phyloP scores from a whole-genome alignment of 1,140 invertebrate species.

The Ruditapes philippinarum region DNA sequence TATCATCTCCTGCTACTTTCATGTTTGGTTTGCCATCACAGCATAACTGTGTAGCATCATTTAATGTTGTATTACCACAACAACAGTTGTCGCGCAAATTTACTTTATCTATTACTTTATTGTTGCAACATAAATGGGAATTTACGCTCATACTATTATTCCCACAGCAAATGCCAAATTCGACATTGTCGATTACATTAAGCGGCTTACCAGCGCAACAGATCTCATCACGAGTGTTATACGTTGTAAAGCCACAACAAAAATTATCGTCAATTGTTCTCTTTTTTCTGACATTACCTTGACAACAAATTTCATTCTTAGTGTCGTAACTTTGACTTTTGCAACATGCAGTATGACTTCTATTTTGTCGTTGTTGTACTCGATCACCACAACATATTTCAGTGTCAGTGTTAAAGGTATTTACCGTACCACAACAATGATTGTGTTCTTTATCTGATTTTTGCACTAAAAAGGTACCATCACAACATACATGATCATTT shows the following conservation, averaged over 20 bases:
- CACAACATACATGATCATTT: conserved; percentile 20
- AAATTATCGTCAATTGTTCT: not conserved
- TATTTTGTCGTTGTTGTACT: not conserved
- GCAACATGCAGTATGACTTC: not conserved
- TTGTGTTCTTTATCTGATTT: not conserved
- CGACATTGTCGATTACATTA: not conserved
- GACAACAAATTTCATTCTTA: conserved; percentile 8
- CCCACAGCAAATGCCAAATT: conserved; percentile 30
- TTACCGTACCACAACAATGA: conserved; percentile 36
- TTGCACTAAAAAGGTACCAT: not conserved
- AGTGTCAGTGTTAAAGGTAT: not conserved
- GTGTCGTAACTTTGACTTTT: conserved; percentile 7
- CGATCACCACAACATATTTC: conserved; percentile 32
- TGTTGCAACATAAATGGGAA: conserved; percentile 44
- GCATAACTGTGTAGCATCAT: not conserved
- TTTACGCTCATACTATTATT: not conserved
- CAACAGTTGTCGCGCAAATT: not conserved
- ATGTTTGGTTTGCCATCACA: conserved; percentile 30
- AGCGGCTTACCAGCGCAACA: conserved; percentile 42
- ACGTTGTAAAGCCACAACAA: conserved; percentile 44
- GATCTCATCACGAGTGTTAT: conserved; percentile 37
- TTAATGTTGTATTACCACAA: conserved; percentile 2
- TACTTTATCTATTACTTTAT: not conserved
- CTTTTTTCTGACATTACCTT: not conserved
- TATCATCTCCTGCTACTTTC: conserved; percentile 6